Evolutionary conservation across 1,140 invertebrate genomes (phyloP), one percentile per base, ranked within the genome.

Genomic region (Drosophila parvula): DNA sequence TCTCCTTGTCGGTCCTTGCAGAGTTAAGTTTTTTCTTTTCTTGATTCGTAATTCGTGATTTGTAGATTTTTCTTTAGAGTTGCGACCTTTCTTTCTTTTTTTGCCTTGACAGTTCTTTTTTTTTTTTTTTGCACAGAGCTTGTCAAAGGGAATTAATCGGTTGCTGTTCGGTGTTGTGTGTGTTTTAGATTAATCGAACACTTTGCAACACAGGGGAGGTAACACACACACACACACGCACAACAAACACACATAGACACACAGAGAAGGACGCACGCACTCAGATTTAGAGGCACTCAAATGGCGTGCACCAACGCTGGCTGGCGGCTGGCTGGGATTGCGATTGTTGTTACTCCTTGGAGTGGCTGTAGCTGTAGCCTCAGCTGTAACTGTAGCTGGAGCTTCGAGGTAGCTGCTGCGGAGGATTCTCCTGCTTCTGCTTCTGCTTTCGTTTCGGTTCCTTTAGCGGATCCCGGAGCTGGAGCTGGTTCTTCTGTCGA

Each of bases 61-160:
- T 12, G 22, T 48, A 12, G 44, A 11, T 5, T 27, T 45, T 27
- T 22, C 11, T 45, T 44, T 11, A 43, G 16, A 59, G 28, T 28
- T 22, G 12, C 5, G 22, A 12, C 14, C 7, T 14, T 55, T 16
- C 7, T 34, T 22, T 6, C 2, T 22, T 36, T 5, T 4, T 11
- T 22, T 53, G 51, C 32, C 16, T 16, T 16, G 32, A 18, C 50
- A 38, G 32, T 41, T 41, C n/a, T 34, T 56, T 55, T 36, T n/a
- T 73, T 14, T 27, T 18, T 38, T 57, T 58, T 51, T 70, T 67
- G 75, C 75, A 76, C 65, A 60, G 45, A 58, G 36, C 48, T 78
- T 32, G 69, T 56, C 47, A 45, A 47, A 30, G 38, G 12, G 36
- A 38, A 59, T 48, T 32, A 43, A 34, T 65, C 18, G 10, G 45